phyloP scores from a whole-genome alignment of 1,140 invertebrate genomes.

The Sinella curviseta region DNA sequence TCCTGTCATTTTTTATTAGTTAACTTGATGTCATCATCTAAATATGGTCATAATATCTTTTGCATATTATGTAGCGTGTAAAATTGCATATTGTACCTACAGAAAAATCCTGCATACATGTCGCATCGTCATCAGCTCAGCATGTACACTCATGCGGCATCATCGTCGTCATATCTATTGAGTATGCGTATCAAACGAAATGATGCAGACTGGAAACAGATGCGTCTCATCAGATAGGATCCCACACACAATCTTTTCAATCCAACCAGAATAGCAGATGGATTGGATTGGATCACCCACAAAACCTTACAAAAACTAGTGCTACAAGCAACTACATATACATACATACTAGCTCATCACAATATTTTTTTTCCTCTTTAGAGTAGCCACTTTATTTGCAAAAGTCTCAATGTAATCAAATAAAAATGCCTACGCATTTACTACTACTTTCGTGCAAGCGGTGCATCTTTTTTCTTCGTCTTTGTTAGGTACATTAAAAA shows the following conservation, averaged over 20 bases:
- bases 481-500: too few species aligned
- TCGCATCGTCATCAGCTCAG: too few species aligned
- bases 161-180: background rate
- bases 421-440: background rate
- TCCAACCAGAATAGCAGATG: slow-evolving; percentile 4
- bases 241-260: slow-evolving; percentile 36
- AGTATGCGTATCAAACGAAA: background rate
- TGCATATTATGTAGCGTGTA: too few species aligned
- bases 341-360: background rate
- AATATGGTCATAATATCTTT: too few species aligned
- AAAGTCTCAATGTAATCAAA: too few species aligned
- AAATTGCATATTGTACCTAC: too few species aligned
- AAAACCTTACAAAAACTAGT: background rate
- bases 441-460: background rate
- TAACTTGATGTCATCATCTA: background rate
- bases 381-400: too few species aligned
- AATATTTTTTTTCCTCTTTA: too few species aligned
- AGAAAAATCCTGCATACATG: too few species aligned
- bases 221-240: slow-evolving; percentile 44
- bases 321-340: background rate
- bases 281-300: background rate
- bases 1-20: background rate
- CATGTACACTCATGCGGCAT: too few species aligned
- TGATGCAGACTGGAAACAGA: slow-evolving; percentile 39
- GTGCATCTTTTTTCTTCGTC: too few species aligned